phyloP scores from a whole-genome alignment of 2,888 invertebrate species.

The Cosmopolites sordidus region DNA sequence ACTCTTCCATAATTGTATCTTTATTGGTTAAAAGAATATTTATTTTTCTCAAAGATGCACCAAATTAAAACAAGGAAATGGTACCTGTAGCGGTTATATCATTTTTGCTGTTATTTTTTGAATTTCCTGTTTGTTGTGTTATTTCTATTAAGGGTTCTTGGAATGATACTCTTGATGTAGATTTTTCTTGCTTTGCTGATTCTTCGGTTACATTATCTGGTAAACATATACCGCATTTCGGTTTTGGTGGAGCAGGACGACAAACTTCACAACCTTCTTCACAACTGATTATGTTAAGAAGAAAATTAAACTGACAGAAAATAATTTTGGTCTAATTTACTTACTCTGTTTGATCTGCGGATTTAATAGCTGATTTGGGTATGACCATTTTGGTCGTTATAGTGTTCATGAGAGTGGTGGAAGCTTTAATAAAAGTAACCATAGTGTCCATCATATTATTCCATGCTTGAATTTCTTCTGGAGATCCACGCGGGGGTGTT shows the following conservation, averaged over 20 bases:
- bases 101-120: too few relatives aligned
- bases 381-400: conserved; percentile 22
- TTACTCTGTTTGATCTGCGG: too few relatives aligned
- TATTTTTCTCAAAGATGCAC: too few relatives aligned
- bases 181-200: neutral
- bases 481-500: conserved; percentile 19
- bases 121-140: too few relatives aligned
- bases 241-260: conserved; percentile 5
- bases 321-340: neutral
- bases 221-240: conserved; percentile 10
- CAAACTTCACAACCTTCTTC: conserved; percentile 15
- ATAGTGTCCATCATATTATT: conserved; percentile 34
- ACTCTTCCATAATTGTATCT: too few relatives aligned
- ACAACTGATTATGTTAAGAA: conserved; percentile 8
- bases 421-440: conserved; percentile 33
- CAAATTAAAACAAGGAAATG: too few relatives aligned
- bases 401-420: conserved; percentile 31
- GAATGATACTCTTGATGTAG: neutral
- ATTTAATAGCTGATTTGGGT: neutral
- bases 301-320: too few relatives aligned
- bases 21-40: too few relatives aligned
- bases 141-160: conserved; percentile 1
- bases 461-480: conserved; percentile 33
- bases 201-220: neutral
- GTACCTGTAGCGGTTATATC: too few relatives aligned